Evolutionary conservation across 2,797 vertebrate genomes (phyloP).

Genomic region (Peromyscus aztecus): DNA sequence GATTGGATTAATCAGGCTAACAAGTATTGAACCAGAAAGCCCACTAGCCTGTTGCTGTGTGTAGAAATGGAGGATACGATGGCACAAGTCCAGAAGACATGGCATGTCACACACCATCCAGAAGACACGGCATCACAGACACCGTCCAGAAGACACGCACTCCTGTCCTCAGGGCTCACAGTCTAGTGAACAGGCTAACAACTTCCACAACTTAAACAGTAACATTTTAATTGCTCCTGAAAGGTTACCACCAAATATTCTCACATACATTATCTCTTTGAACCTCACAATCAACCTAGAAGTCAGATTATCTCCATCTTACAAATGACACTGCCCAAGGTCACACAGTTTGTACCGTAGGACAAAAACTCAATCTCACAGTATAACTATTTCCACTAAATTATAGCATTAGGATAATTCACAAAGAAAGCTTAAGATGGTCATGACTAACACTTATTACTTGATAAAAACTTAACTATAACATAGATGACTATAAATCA

Average conservation of each 20-base stretch:
- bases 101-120: too few species aligned
- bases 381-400: slow-evolving; percentile 51
- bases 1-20: slow-evolving; percentile 20
- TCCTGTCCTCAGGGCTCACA: neutral
- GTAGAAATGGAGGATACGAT: neutral
- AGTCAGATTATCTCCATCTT: slow-evolving; percentile 50
- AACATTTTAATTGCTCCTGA: neutral
- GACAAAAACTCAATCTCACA: slow-evolving; percentile 48
- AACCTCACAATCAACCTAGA: slow-evolving; percentile 40
- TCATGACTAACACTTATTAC: slow-evolving; percentile 12
- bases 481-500: slow-evolving; percentile 34
- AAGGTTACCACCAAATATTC: slow-evolving; percentile 55
- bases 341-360: slow-evolving; percentile 1
- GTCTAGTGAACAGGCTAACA: neutral
- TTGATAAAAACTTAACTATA: slow-evolving; percentile 38
- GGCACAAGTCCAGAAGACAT: neutral
- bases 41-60: neutral
- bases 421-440: slow-evolving; percentile 55
- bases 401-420: slow-evolving; percentile 42
- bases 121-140: too few species aligned
- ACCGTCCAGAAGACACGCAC: neutral
- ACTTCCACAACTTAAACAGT: slow-evolving; percentile 47
- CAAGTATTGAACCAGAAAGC: neutral
- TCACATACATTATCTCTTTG: slow-evolving; percentile 45
- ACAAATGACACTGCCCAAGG: slow-evolving; percentile 59